Percentiles rank a stretch among this genome's conserved stretches.
Conservation (phyloP, 1,140 invertebrate genomes). For the Pseudomyrmex concolor region DNA sequence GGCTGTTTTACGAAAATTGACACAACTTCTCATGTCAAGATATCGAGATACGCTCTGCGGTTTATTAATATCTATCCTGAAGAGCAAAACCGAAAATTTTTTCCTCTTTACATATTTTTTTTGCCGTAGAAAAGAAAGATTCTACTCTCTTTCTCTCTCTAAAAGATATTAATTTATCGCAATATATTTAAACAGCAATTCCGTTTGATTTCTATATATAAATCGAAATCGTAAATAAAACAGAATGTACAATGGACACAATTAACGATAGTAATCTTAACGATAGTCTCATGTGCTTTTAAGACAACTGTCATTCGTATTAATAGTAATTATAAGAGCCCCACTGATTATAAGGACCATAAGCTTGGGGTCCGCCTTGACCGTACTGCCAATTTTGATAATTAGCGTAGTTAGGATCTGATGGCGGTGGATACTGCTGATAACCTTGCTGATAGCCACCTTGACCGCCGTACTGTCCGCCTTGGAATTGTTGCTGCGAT, state of each 20-base stretch:
- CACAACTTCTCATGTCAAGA: conserved; percentile 52
- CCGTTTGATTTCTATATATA: conserved; percentile 13
- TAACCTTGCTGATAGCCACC: conserved; percentile 86
- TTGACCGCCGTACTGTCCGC: conserved; percentile 85
- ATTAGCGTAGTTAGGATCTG: conserved; percentile 86
- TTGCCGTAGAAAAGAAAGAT: no score
- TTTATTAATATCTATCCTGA: no score
- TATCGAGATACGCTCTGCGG: conserved; percentile 44
- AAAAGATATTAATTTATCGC: not conserved
- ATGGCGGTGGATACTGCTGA: conserved; percentile 87
- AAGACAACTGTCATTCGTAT: conserved; percentile 44
- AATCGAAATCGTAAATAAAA: conserved; percentile 61
- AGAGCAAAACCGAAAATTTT: no score
- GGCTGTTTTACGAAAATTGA: not conserved
- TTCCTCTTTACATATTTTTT: no score
- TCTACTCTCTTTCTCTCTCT: no score
- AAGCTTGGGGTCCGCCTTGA: conserved; percentile 86
- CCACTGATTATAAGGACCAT: conserved; percentile 89
- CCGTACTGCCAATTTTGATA: conserved; percentile 90
- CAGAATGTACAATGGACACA: conserved; percentile 70
- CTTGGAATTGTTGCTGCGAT: conserved; percentile 83
- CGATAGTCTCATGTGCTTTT: conserved; percentile 33
- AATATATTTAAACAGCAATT: conserved; percentile 53
- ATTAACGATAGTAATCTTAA: conserved; percentile 41
- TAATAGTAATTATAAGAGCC: conserved; percentile 86